Percentiles rank a stretch among this genome's conserved stretches.
These are phyloP conservation scores for Gobionotothen gibberifrons DNA, from an alignment of 2,797 vertebrate species.

Conservation along the genomic window DNA sequence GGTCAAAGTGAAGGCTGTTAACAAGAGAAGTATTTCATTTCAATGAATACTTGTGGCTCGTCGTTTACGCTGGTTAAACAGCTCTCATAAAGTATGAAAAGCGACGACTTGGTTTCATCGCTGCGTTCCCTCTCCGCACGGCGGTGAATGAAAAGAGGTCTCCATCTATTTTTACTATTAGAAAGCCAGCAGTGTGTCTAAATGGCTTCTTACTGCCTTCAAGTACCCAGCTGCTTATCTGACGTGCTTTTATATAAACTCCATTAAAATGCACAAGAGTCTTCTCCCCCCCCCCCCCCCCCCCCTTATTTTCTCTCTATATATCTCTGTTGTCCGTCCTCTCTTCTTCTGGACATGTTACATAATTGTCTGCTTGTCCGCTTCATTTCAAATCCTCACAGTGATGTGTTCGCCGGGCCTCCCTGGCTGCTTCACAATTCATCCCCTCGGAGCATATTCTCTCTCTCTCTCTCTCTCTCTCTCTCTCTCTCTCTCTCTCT, in stretches of 20 bases:
- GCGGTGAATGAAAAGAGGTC: constrained; percentile 41
- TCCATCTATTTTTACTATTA: constrained; percentile 56
- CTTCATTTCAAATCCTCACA: constrained; percentile 79
- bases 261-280: constrained; percentile 75
- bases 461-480: constrained; percentile 27
- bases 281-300: background rate
- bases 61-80: constrained; percentile 22
- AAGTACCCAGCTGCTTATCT: constrained; percentile 75
- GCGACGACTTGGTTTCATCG: constrained; percentile 34
- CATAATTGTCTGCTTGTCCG: constrained; percentile 81
- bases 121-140: constrained; percentile 9
- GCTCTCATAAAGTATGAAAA: constrained; percentile 11
- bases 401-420: constrained; percentile 73
- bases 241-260: constrained; percentile 74
- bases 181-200: constrained; percentile 56
- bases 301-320: constrained; percentile 33
- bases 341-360: constrained; percentile 74
- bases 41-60: constrained; percentile 28
- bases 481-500: constrained; percentile 19
- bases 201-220: constrained; percentile 69
- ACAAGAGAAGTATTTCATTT: constrained; percentile 27
- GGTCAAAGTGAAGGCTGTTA: constrained; percentile 36
- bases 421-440: constrained; percentile 71
- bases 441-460: constrained; percentile 69
- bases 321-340: constrained; percentile 58